phyloP scores from a whole-genome alignment of 1,140 invertebrate genomes.

The Lepidurus apus region DNA sequence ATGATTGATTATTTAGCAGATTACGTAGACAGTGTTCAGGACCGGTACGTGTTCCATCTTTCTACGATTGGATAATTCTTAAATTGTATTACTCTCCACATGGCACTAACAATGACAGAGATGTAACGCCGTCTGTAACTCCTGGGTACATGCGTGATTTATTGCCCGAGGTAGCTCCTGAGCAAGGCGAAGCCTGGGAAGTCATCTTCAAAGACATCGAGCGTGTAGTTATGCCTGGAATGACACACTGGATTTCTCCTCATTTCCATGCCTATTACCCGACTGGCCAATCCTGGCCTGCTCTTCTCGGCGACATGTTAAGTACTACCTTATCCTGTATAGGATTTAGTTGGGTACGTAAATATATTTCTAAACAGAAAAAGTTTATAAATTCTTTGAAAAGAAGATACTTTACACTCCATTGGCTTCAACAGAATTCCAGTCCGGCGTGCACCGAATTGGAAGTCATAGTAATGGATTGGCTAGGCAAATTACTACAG shows the following conservation, averaged over 20 bases:
- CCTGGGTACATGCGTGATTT: conserved; percentile 78
- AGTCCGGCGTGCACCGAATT: conserved; percentile 96
- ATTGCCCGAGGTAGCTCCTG: conserved; percentile 73
- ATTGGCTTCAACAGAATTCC: conserved; percentile 59
- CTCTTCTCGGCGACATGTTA: conserved; percentile 89
- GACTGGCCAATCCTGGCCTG: conserved; percentile 83
- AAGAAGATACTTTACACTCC: no score
- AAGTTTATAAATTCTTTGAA: not conserved
- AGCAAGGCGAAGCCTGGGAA: conserved; percentile 76
- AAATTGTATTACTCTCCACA: not conserved
- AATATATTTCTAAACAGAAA: conserved; percentile 38
- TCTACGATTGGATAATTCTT: not conserved
- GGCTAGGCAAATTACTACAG: conserved; percentile 58
- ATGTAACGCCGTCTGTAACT: conserved; percentile 70
- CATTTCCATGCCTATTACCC: conserved; percentile 98
- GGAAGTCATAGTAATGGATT: conserved; percentile 81
- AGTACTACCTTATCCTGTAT: conserved; percentile 88
- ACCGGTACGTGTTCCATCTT: conserved; percentile 55
- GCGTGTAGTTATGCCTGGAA: conserved; percentile 89
- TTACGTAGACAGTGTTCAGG: conserved; percentile 30
- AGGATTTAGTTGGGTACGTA: conserved; percentile 75
- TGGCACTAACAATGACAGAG: conserved; percentile 49
- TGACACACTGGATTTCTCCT: conserved; percentile 96
- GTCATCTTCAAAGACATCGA: conserved; percentile 86
- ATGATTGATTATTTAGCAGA: conserved; percentile 34